phyloP scores from a whole-genome alignment of 2,113 vertebrate species.

The Callospermophilus lateralis region DNA sequence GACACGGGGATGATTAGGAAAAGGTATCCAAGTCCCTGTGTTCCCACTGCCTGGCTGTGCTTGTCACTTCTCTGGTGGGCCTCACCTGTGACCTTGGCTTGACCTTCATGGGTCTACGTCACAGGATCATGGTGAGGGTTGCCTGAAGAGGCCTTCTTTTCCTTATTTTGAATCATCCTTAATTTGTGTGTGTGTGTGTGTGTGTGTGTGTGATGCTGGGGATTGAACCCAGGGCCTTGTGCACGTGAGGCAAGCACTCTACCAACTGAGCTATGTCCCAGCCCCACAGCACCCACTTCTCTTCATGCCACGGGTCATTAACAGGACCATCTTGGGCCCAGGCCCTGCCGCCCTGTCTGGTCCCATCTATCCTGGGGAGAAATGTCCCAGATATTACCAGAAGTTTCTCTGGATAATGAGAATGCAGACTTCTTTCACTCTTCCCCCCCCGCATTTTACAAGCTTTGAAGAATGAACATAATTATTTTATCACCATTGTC shows the following conservation, averaged over 20 bases:
- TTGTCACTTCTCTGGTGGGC: neutral
- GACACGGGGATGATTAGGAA: no score
- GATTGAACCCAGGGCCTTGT: no score
- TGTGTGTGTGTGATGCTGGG: no score
- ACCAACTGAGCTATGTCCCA: no score
- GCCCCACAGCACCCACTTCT: no score
- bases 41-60: neutral
- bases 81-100: no score
- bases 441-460: neutral
- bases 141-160: neutral
- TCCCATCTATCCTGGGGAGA: neutral
- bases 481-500: slow-evolving; percentile 15
- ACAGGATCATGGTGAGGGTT: no score
- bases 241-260: no score
- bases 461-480: neutral
- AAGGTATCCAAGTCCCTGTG: no score
- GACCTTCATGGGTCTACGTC: no score
- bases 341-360: neutral
- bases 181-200: no score
- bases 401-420: neutral
- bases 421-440: neutral
- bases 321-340: neutral
- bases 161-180: neutral
- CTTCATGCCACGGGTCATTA: neutral
- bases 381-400: neutral